These are phyloP conservation scores for Lates calcarifer DNA, from an alignment of 2,113 vertebrate genomes.

Conservation along the genomic window DNA sequence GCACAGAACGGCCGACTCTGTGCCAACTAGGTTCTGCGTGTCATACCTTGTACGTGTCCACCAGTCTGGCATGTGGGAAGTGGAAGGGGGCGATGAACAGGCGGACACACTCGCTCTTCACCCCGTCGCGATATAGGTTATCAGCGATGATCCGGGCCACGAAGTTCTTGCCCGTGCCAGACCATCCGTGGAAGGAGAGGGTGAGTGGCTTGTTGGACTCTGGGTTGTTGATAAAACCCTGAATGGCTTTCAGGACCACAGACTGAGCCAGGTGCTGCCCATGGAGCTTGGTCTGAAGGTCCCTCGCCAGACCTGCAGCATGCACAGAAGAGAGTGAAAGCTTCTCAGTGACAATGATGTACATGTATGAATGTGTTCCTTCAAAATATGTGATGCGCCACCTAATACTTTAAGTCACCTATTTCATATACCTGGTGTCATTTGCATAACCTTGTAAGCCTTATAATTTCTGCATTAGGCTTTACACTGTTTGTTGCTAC, in stretches of 20 bases:
- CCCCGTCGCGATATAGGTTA: constrained; percentile 91
- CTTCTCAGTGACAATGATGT: neutral
- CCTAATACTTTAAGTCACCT: neutral
- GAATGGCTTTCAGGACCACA: constrained; percentile 85
- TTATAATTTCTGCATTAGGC: neutral
- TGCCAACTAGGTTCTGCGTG: constrained; percentile 1
- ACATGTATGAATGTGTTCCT: neutral
- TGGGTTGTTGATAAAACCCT: constrained; percentile 86
- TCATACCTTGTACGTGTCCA: constrained; percentile 94
- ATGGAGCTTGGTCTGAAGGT: constrained; percentile 88
- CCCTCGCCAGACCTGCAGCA: constrained; percentile 86
- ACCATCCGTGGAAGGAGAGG: constrained; percentile 97
- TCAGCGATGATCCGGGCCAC: constrained; percentile 91
- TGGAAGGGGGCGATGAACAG: constrained; percentile 92
- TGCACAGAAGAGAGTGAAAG: neutral
- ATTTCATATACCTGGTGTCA: neutral
- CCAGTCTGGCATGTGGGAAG: constrained; percentile 89
- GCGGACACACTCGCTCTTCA: constrained; percentile 91
- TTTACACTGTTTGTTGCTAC: neutral
- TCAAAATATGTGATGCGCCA: neutral
- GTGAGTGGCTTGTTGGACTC: constrained; percentile 88
- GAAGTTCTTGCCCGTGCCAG: constrained; percentile 97
- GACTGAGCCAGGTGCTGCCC: constrained; percentile 92
- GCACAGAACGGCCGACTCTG: fast-evolving
- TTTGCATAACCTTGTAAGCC: neutral